A percentile compares a stretch with the other conserved stretches of the same genome.
Conservation (phyloP, 2,113 vertebrate genomes). For the Pseudonaja textilis region DNA sequence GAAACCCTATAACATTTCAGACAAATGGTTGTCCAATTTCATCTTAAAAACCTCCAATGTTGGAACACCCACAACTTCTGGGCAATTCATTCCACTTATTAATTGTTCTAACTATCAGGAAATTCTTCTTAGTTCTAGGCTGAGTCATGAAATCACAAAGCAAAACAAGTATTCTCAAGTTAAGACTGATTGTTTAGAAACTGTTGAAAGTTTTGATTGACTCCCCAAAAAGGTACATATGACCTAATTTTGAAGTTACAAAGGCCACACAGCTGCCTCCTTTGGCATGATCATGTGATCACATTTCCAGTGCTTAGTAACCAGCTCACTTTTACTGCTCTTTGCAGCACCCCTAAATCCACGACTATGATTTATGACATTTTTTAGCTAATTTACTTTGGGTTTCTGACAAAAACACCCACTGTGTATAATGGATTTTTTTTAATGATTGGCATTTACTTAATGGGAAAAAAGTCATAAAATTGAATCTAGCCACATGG, state of each 20-base stretch:
- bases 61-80: neutral
- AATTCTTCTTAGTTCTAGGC: neutral
- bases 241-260: neutral
- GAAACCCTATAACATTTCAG: neutral
- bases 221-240: neutral
- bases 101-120: neutral
- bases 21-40: neutral
- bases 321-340: neutral
- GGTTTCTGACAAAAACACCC: neutral
- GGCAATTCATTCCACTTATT: neutral
- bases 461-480: neutral
- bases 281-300: neutral
- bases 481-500: neutral
- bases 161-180: neutral
- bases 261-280: neutral
- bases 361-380: neutral
- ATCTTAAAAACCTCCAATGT: neutral
- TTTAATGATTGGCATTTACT: neutral
- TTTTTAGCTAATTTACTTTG: neutral
- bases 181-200: neutral
- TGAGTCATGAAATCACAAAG: neutral
- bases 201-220: neutral
- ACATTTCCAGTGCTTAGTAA: neutral
- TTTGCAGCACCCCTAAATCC: neutral
- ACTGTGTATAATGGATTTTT: neutral